Evolutionary conservation across 30 jellyfish, hydroid and myxozoan genomes (phyloP), one percentile per base, ranked within the genome.

Genomic region (Aurelia sp.): DNA sequence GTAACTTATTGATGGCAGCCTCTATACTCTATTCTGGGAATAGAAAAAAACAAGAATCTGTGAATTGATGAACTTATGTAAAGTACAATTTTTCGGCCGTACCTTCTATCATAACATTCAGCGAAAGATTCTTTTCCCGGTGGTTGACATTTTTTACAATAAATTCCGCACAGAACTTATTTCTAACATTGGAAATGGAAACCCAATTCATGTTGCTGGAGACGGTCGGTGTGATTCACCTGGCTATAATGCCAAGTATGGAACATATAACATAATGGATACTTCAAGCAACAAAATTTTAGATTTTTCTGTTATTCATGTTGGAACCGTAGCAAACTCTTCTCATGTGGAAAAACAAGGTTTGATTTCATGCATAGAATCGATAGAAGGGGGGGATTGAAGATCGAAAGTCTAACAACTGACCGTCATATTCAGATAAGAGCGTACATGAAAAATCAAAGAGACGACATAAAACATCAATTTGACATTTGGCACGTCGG

Each of bases 401-500:
- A 67, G 11, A 33, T 81, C n/a, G 31, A 20, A 60, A 19, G n/a
- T 19, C 74, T 81, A 70, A 67, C 91, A 4, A 63, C 86, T 55
- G 96, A 86, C 65, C 33, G 91, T 48, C 86, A 86, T 67, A 19
- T 12, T 41, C 96, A 74, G 55, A 66, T 86, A 16, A 66, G 52
- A 67, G 60, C 79, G 16, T 64, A 60, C 76, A 50, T 87, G 91
- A 67, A 81, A 60, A 63, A 61, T 55, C 30, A 87, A 53, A 16
- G 19, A 50, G 27, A 19, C 48, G 9, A 88, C 62, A 78, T 76
- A 13, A n/a, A 33, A 76, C 90, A 76, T 72, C 92, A 78, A 50
- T 88, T 78, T 47, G 92, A 88, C 62, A 62, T 88, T 20, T 88
- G 92, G 89, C 92, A 78, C 55, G 88, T 77, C 1, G 61, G 76